Percentiles rank a stretch among this genome's conserved stretches.
Conservation (phyloP, 2,888 invertebrate genomes). For the Hirtodrosophila confusa region DNA sequence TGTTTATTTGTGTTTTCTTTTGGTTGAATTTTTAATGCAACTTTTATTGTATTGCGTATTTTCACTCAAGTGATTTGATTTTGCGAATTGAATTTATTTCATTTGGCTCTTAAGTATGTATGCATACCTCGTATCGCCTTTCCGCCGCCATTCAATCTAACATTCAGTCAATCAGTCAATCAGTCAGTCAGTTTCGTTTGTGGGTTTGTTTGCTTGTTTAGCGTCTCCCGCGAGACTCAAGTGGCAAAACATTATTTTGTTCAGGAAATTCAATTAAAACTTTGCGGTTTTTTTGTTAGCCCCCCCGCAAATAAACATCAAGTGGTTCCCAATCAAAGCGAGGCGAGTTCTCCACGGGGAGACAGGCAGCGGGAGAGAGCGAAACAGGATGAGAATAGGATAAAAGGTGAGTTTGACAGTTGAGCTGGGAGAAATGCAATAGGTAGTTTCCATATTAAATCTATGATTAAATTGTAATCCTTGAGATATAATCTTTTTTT, state of each 20-base stretch:
- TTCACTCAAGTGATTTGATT: constrained; percentile 75
- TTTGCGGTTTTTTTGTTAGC: constrained; percentile 70
- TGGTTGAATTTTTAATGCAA: constrained; percentile 55
- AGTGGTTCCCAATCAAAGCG: constrained; percentile 64
- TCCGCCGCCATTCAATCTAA: constrained; percentile 3
- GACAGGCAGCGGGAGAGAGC: not conserved
- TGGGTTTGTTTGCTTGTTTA: constrained; percentile 72
- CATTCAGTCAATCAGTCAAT: constrained; percentile 31
- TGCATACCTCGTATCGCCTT: constrained; percentile 56
- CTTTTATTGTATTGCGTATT: constrained; percentile 60
- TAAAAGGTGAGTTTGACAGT: constrained; percentile 13
- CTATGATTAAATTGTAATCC: too few species aligned
- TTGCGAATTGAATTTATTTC: constrained; percentile 74
- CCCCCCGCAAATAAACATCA: constrained; percentile 57
- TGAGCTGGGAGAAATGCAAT: not conserved
- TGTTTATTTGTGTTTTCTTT: constrained; percentile 37
- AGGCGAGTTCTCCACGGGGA: constrained; percentile 27
- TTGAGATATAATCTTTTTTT: too few species aligned
- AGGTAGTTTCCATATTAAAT: not conserved
- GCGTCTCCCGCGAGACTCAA: constrained; percentile 77
- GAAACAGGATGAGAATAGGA: not conserved
- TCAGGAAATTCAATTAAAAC: constrained; percentile 78
- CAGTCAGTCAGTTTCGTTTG: constrained; percentile 33
- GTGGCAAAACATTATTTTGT: constrained; percentile 79
- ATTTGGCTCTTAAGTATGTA: constrained; percentile 61